Percentiles rank a stretch among this genome's conserved stretches.
These are phyloP conservation scores for Ovis aries DNA, from an alignment of 2,113 vertebrate genomes.

Conservation along the genomic window ARS-UI_Ramb_v3.0 NC_056068.1:75668501-75669000, in stretches of 20 bases:
- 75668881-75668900: slow-evolving; percentile 35
- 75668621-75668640: slow-evolving; percentile 85
- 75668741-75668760: neutral
- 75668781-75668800: neutral
- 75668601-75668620: slow-evolving; percentile 96
- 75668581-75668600: slow-evolving; percentile 98
- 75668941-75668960: neutral
- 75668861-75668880: slow-evolving; percentile 21
- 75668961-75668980: neutral
- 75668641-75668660: neutral
- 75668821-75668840: neutral
- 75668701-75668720: neutral
- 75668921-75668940: neutral
- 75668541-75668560: slow-evolving; percentile 96
- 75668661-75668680: neutral
- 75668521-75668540: slow-evolving; percentile 96
- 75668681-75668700: neutral
- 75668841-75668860: neutral
- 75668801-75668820: neutral
- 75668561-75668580: slow-evolving; percentile 96
- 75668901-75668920: neutral
- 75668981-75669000: neutral
- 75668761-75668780: neutral
- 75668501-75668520: slow-evolving; percentile 93
- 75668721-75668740: neutral